Percentiles rank a stretch among this genome's conserved stretches.
Evolutionary conservation across 2,797 vertebrate genomes (phyloP).

Genomic region (Neosilurus hyrtlii): DNA sequence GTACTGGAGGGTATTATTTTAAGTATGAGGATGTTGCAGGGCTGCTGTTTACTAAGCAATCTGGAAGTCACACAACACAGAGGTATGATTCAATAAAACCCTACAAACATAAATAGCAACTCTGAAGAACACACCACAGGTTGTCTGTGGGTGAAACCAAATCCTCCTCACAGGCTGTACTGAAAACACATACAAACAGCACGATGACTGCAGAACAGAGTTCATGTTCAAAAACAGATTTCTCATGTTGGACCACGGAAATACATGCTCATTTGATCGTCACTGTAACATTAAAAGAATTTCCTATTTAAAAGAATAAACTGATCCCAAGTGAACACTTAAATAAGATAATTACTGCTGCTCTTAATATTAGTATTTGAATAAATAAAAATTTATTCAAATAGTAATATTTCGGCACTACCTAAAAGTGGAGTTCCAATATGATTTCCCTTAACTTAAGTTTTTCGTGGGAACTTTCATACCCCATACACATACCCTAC

Average conservation of each 20-base stretch:
- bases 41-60: slow-evolving; percentile 29
- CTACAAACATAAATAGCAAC: not conserved
- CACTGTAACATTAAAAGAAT: not conserved
- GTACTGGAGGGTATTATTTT: slow-evolving; percentile 36
- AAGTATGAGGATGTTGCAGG: slow-evolving; percentile 19
- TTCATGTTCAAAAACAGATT: not conserved
- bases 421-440: too few relatives aligned
- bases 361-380: not conserved
- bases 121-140: not conserved
- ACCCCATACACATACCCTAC: too few relatives aligned
- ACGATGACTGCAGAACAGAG: not conserved
- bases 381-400: not conserved
- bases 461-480: too few relatives aligned
- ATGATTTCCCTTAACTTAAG: too few relatives aligned
- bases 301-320: too few relatives aligned
- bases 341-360: too few relatives aligned
- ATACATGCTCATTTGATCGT: not conserved
- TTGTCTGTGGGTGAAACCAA: slow-evolving; percentile 21
- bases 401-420: not conserved
- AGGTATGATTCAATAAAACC: slow-evolving; percentile 31
- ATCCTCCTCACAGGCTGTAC: not conserved
- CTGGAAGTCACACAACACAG: slow-evolving; percentile 23
- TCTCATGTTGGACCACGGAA: not conserved
- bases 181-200: not conserved
- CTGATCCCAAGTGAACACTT: too few relatives aligned